Evolutionary conservation across 2,888 invertebrate genomes (phyloP).

Genomic region (Ormyrus nitidulus): DNA sequence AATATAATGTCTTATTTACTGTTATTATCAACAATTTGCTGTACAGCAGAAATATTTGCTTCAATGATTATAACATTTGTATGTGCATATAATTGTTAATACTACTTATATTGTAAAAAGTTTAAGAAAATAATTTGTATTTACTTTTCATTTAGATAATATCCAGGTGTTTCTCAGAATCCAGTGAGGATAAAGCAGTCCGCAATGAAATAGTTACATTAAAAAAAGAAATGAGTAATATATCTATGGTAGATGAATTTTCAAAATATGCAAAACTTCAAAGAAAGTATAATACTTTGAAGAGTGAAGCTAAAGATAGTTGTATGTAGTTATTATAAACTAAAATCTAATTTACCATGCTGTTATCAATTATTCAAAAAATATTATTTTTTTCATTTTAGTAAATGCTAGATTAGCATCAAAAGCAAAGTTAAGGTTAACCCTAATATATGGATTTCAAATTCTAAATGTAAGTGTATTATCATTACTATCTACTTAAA

Average conservation of each 20-base stretch:
- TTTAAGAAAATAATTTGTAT: slow-evolving; percentile 1
- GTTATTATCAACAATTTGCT: slow-evolving; percentile 65
- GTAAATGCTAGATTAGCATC: slow-evolving; percentile 59
- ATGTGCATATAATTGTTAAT: slow-evolving; percentile 56
- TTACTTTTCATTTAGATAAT: slow-evolving; percentile 60
- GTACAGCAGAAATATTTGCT: slow-evolving; percentile 63
- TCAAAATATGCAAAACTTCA: slow-evolving; percentile 74
- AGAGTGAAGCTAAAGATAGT: slow-evolving; percentile 66
- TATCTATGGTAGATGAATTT: slow-evolving; percentile 75
- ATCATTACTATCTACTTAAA: neutral
- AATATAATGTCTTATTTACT: slow-evolving; percentile 65
- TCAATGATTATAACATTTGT: slow-evolving; percentile 68
- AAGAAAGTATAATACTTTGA: slow-evolving; percentile 70
- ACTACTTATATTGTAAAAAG: neutral
- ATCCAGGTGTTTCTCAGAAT: slow-evolving; percentile 59
- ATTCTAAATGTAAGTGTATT: slow-evolving; percentile 66
- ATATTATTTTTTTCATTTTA: slow-evolving; percentile 55
- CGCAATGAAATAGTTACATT: slow-evolving; percentile 64
- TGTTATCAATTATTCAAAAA: neutral
- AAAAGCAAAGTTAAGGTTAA: slow-evolving; percentile 59
- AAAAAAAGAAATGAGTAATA: slow-evolving; percentile 68
- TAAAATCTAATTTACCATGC: slow-evolving; percentile 7
- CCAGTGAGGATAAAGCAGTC: slow-evolving; percentile 60
- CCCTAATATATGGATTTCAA: slow-evolving; percentile 61
- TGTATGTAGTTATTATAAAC: slow-evolving; percentile 61